phyloP scores from a whole-genome alignment of 2,113 vertebrate genomes.

The Myrmecophaga tridactyla region DNA sequence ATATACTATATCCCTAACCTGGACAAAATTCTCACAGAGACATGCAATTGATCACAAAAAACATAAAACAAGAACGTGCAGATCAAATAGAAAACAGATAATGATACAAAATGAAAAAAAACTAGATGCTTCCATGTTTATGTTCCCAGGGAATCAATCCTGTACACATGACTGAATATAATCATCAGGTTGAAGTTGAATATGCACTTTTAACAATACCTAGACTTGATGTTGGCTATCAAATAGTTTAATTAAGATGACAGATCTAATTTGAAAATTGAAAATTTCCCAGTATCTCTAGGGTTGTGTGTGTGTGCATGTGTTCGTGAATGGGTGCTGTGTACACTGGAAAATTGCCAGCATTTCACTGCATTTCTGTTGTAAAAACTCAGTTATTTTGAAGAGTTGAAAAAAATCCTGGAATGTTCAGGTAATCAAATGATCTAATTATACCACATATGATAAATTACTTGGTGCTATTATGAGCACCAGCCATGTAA shows the following conservation, averaged over 20 bases:
- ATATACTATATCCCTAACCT: neutral
- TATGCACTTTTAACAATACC: neutral
- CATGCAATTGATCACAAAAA: neutral
- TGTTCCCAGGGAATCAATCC: neutral
- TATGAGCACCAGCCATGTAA: conserved; percentile 51
- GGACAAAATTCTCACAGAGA: neutral
- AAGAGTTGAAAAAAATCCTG: neutral
- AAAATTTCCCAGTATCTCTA: neutral
- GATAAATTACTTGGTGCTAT: conserved; percentile 65
- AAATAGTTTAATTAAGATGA: neutral
- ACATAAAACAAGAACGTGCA: neutral
- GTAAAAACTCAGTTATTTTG: conserved; percentile 17
- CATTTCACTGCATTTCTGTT: neutral
- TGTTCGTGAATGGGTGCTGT: neutral
- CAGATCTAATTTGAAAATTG: neutral
- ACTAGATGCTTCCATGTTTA: neutral
- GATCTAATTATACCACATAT: conserved; percentile 26
- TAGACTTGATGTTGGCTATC: neutral
- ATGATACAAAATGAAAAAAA: neutral
- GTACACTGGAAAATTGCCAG: neutral
- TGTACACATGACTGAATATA: accelerated
- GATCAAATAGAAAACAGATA: neutral
- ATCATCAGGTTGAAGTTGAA: too few relatives aligned
- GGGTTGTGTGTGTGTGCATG: too few relatives aligned
- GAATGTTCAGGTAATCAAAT: neutral